phyloP scores from a whole-genome alignment of 1,140 invertebrate species.

The Drosophila lini region DNA sequence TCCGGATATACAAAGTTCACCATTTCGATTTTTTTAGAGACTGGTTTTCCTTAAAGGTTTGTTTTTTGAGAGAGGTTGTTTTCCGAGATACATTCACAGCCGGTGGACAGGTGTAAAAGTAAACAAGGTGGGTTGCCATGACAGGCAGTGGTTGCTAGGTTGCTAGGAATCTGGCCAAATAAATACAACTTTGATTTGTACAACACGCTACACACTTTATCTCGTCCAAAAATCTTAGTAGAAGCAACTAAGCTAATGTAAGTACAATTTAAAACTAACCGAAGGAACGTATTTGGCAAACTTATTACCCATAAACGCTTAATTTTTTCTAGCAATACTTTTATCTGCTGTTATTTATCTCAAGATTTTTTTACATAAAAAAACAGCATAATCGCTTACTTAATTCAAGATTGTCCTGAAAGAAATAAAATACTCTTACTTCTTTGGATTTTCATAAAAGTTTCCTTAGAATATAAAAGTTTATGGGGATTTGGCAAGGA shows the following conservation, averaged over 20 bases:
- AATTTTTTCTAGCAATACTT: slow-evolving; percentile 7
- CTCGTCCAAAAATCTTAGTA: slow-evolving; percentile 8
- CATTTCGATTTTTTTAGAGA: slow-evolving; percentile 37
- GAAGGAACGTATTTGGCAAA: slow-evolving; percentile 30
- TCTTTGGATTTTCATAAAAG: background rate
- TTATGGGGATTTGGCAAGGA: background rate
- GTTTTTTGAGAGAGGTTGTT: background rate
- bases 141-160: slow-evolving; percentile 63
- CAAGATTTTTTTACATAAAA: background rate
- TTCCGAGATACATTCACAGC: background rate
- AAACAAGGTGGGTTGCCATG: slow-evolving; percentile 50
- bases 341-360: background rate
- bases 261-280: slow-evolving; percentile 20
- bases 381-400: slow-evolving; percentile 6
- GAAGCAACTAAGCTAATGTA: slow-evolving; percentile 21
- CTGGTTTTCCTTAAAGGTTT: background rate
- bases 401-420: background rate
- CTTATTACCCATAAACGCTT: slow-evolving; percentile 22
- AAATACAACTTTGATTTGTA: background rate
- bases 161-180: slow-evolving; percentile 40
- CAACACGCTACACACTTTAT: slow-evolving; percentile 15
- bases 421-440: background rate
- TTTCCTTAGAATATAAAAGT: background rate
- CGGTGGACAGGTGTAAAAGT: background rate
- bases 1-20: slow-evolving; percentile 79